Percentiles rank a stretch among this genome's conserved stretches.
Evolutionary conservation across 2,797 vertebrate species (phyloP).

Genomic region (Periparus ater): DNA sequence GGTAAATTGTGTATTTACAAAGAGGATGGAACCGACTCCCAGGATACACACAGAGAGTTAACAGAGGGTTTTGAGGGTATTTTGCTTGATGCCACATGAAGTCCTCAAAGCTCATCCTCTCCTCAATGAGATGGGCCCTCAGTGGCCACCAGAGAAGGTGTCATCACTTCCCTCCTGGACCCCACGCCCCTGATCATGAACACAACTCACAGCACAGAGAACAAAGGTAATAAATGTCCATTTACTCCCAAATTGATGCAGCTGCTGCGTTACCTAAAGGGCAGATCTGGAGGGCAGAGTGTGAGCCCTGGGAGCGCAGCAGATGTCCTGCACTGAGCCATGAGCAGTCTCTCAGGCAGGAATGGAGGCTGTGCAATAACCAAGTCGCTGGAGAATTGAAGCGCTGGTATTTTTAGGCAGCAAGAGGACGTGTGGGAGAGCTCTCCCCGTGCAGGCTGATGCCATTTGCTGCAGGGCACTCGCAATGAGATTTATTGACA

Average conservation of each 20-base stretch:
- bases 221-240: neutral
- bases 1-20: neutral
- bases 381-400: constrained; percentile 32
- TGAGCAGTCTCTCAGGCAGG: neutral
- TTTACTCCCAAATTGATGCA: fast-evolving
- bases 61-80: neutral
- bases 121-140: neutral
- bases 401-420: constrained; percentile 42
- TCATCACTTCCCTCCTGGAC: neutral
- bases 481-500: constrained; percentile 8
- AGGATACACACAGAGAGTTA: neutral
- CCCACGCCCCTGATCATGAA: neutral
- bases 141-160: neutral
- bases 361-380: constrained; percentile 3
- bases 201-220: fast-evolving
- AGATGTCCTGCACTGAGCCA: neutral
- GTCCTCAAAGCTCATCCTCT: neutral
- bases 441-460: constrained; percentile 26
- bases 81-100: neutral
- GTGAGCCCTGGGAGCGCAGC: neutral
- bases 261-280: neutral
- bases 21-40: neutral
- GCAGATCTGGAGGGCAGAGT: neutral
- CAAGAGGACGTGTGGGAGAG: constrained; percentile 31
- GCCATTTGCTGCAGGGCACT: constrained; percentile 55